phyloP scores from a whole-genome alignment of 2,113 vertebrate genomes.

The Corythornis cristatus region DNA sequence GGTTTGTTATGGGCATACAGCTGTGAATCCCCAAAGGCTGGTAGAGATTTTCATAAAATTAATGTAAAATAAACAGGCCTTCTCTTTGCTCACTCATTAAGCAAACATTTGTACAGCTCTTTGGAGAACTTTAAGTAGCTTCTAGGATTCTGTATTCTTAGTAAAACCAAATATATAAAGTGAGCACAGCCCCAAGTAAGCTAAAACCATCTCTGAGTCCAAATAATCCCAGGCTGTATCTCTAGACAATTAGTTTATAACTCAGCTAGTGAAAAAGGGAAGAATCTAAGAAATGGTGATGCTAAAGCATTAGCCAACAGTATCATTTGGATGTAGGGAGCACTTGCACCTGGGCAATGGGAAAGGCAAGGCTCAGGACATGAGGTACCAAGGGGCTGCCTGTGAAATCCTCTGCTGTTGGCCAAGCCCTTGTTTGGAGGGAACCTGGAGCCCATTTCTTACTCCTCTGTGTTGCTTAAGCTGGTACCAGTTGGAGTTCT shows the following conservation, averaged over 20 bases:
- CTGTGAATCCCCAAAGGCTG: neutral
- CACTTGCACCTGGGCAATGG: neutral
- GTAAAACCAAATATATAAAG: neutral
- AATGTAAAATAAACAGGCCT: neutral
- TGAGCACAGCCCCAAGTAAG: neutral
- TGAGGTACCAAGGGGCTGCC: neutral
- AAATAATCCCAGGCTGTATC: neutral
- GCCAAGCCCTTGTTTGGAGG: neutral
- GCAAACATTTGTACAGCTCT: neutral
- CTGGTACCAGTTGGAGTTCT: neutral
- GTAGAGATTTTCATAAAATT: neutral
- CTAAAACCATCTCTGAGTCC: neutral
- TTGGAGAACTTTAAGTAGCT: neutral
- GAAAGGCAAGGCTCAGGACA: neutral
- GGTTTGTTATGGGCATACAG: neutral
- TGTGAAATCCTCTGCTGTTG: neutral
- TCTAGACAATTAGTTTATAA: neutral
- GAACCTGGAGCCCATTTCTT: neutral
- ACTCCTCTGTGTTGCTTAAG: neutral
- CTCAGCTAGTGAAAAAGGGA: neutral
- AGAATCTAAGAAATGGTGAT: neutral
- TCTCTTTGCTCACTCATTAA: neutral
- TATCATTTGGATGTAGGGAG: rapidly evolving
- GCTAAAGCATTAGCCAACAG: neutral
- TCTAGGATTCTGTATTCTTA: neutral